phyloP scores from a whole-genome alignment of 2,113 vertebrate genomes.

The Solea senegalensis region DNA sequence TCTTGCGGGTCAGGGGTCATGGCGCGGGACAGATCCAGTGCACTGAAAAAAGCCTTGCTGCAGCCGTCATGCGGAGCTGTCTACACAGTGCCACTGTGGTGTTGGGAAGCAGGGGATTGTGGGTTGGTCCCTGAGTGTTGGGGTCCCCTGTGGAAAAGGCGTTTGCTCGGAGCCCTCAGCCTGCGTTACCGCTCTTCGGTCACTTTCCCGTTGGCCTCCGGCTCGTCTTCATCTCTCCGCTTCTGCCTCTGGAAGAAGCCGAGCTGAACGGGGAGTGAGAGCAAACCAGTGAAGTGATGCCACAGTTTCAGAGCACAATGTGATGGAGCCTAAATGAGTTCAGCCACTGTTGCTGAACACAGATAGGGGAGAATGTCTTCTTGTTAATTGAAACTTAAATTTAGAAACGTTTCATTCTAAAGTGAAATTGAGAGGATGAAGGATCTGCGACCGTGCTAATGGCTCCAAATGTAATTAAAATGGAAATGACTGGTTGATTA shows the following conservation, averaged over 20 bases:
- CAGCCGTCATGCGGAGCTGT: conserved; percentile 46
- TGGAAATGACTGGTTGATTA: no score
- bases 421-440: background rate
- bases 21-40: conserved; percentile 72
- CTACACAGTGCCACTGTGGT: conserved; percentile 44
- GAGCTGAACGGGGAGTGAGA: conserved; percentile 79
- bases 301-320: background rate
- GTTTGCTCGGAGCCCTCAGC: conserved; percentile 64
- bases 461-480: no score
- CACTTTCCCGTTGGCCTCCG: conserved; percentile 78
- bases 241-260: conserved; percentile 92
- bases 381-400: background rate
- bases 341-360: background rate
- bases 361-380: background rate
- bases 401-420: background rate
- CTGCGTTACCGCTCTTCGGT: conserved; percentile 81
- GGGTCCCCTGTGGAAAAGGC: conserved; percentile 69
- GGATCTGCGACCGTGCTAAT: background rate
- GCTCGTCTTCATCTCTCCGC: conserved; percentile 77
- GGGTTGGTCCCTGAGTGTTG: conserved; percentile 82
- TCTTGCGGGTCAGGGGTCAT: conserved; percentile 50
- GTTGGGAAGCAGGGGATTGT: conserved; percentile 39
- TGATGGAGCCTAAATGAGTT: background rate
- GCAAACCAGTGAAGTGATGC: background rate
- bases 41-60: conserved; percentile 67